These are phyloP conservation scores for cat (Felis catus) DNA, from an alignment of 2,113 vertebrate genomes.

Conservation along the genomic window DNA sequence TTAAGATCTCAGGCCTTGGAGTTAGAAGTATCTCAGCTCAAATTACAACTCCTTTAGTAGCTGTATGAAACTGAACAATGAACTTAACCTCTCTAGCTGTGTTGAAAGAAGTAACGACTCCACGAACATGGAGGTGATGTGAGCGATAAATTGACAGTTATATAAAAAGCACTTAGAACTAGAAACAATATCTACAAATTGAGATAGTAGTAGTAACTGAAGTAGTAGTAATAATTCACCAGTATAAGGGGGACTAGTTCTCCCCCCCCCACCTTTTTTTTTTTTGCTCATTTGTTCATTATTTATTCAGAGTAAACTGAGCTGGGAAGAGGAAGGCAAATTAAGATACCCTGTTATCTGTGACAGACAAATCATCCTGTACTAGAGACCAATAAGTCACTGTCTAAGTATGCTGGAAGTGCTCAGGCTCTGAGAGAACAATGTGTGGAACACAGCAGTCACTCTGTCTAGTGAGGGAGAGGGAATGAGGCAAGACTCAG, in stretches of 20 bases:
- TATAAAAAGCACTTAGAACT: not conserved
- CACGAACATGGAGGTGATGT: not conserved
- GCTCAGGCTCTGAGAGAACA: not conserved
- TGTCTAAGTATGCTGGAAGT: not conserved
- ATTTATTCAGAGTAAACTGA: not conserved
- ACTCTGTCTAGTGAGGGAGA: not conserved
- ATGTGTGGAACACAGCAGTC: accelerated
- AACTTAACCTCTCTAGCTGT: not conserved
- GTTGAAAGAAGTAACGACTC: not conserved
- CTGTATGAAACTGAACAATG: not conserved
- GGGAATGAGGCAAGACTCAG: not conserved
- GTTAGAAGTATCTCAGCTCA: not conserved
- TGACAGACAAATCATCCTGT: not conserved
- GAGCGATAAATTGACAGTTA: not conserved
- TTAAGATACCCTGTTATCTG: not conserved
- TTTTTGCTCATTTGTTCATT: not conserved
- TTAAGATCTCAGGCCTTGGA: not conserved
- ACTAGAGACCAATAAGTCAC: not conserved
- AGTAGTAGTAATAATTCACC: not conserved
- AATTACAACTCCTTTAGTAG: not conserved
- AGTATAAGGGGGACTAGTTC: not conserved
- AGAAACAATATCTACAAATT: not conserved
- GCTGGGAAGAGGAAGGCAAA: not conserved
- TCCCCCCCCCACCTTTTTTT: no score
- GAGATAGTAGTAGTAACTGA: not conserved